Conservation (phyloP, 2,113 vertebrate species). For the Tachuris rubrigastra region DNA sequence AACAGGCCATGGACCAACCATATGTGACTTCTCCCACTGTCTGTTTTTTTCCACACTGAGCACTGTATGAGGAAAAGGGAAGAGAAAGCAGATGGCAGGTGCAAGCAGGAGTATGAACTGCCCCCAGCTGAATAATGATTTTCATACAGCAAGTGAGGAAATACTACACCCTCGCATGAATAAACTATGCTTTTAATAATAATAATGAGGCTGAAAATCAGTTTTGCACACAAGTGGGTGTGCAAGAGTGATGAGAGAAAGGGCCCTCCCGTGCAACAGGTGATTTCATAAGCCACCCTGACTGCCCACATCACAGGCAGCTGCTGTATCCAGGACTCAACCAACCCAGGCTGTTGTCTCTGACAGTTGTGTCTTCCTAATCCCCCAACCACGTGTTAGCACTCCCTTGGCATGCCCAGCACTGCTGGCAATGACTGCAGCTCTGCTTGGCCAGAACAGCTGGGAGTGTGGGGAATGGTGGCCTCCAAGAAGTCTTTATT, state of each 20-base stretch:
- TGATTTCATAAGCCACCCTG: constrained; percentile 20
- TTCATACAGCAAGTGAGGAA: not conserved
- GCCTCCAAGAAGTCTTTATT: not conserved
- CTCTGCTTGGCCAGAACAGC: not conserved
- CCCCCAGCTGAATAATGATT: not conserved
- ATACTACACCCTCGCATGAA: not conserved
- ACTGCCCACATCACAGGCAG: constrained; percentile 3
- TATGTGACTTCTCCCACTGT: rapidly evolving
- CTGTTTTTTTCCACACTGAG: not conserved
- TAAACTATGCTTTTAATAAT: not conserved
- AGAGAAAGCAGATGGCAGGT: not conserved
- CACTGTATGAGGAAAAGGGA: not conserved
- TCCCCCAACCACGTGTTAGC: not conserved
- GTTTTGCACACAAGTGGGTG: not conserved
- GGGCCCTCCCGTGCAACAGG: constrained; percentile 28
- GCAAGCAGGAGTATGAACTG: not conserved
- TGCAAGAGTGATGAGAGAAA: not conserved
- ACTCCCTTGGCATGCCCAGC: not conserved
- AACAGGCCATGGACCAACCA: not conserved
- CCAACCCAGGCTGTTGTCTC: not conserved
- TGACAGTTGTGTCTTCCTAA: constrained; percentile 44
- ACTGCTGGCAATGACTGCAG: not conserved
- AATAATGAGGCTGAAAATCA: not conserved
- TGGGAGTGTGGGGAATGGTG: not conserved
- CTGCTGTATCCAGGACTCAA: constrained; percentile 37